Evolutionary conservation across 2,113 vertebrate species (phyloP).

Genomic region (Tringa solitaria): DNA sequence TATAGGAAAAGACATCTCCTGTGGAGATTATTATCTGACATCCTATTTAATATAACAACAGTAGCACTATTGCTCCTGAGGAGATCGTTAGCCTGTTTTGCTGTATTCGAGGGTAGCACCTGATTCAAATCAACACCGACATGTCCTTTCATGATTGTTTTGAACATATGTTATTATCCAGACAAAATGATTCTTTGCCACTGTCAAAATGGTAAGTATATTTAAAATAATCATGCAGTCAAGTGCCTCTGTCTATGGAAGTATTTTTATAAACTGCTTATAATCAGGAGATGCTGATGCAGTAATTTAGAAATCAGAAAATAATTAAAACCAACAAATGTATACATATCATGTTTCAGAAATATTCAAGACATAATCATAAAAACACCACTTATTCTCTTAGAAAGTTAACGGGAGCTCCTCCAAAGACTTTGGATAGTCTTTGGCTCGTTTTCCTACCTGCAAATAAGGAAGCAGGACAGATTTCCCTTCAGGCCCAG

Average conservation of each 20-base stretch:
- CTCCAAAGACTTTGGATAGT: neutral
- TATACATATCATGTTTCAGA: neutral
- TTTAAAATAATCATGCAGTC: neutral
- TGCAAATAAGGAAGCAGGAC: neutral
- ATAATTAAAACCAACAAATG: neutral
- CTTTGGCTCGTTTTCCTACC: neutral
- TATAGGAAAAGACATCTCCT: neutral
- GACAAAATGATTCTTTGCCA: neutral
- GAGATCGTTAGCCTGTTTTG: neutral
- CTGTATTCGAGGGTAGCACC: neutral
- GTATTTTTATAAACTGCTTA: neutral
- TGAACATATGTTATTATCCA: neutral
- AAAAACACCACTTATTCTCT: neutral
- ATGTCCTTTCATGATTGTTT: neutral
- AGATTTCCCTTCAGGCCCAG: neutral
- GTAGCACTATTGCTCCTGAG: neutral
- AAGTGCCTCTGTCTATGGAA: neutral
- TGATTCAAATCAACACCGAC: neutral
- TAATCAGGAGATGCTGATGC: neutral
- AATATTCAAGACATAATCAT: neutral
- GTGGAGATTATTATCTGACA: neutral
- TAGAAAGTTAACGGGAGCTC: neutral
- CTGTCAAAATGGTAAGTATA: neutral
- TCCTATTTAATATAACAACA: neutral
- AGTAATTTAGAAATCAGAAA: neutral